These are phyloP conservation scores for Oryzias curvinotus DNA, from an alignment of 2,113 vertebrate species.

Conservation along the genomic window DNA sequence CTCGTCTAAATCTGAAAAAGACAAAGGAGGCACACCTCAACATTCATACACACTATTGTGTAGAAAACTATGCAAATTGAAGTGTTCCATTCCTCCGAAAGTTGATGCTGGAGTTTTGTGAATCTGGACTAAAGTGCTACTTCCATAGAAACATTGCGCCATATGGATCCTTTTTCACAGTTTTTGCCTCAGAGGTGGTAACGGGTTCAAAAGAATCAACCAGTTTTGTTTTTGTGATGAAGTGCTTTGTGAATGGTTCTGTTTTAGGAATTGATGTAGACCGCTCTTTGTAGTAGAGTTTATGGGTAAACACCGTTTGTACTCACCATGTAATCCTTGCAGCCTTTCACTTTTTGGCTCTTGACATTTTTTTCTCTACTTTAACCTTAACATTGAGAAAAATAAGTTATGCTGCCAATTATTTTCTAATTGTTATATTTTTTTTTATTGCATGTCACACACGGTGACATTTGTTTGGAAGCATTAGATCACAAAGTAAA, in stretches of 20 bases:
- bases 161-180: conserved; percentile 7
- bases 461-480: conserved; percentile 63
- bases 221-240: conserved; percentile 41
- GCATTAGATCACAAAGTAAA: not conserved
- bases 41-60: conserved; percentile 7
- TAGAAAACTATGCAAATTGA: conserved; percentile 70
- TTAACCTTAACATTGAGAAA: conserved; percentile 11
- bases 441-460: conserved; percentile 24
- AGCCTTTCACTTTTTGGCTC: conserved; percentile 20
- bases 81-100: conserved; percentile 15
- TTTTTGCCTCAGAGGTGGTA: conserved; percentile 29
- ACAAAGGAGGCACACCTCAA: not conserved
- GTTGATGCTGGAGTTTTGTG: conserved; percentile 9
- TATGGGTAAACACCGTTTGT: conserved; percentile 21
- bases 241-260: conserved; percentile 62
- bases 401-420: conserved; percentile 21
- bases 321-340: conserved; percentile 29
- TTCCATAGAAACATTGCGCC: conserved; percentile 29
- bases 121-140: conserved; percentile 45
- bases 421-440: conserved; percentile 16
- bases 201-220: conserved; percentile 27
- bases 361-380: conserved; percentile 12
- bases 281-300: conserved; percentile 19
- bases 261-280: conserved; percentile 76
- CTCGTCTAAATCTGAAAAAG: not conserved